phyloP scores from a whole-genome alignment of 2,797 vertebrate genomes.

The Anguilla obscura region DNA sequence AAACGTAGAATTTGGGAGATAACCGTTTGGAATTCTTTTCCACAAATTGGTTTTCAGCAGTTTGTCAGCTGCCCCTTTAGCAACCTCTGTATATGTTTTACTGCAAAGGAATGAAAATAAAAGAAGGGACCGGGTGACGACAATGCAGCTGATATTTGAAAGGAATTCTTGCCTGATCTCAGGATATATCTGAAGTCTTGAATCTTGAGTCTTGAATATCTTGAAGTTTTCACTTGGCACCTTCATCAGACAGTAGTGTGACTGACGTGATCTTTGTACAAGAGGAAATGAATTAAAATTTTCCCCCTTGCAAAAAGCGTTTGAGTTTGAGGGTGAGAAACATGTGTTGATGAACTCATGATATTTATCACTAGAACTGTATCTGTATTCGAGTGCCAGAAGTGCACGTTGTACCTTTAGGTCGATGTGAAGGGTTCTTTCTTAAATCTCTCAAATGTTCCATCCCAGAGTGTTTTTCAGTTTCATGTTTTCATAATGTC shows the following conservation, averaged over 20 bases:
- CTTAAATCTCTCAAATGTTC: not conserved
- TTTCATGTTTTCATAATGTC: slow-evolving; percentile 17
- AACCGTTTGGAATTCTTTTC: not conserved
- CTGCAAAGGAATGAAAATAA: not conserved
- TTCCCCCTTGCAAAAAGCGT: not conserved
- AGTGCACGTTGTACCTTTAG: not conserved
- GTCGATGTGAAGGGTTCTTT: not conserved
- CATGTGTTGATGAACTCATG: not conserved
- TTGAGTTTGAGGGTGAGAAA: not conserved
- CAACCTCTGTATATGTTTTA: not conserved
- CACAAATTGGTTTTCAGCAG: not conserved
- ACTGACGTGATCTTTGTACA: not conserved
- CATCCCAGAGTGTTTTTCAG: slow-evolving; percentile 2
- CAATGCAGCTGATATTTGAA: not conserved
- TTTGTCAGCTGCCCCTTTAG: not conserved
- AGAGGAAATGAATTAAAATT: not conserved
- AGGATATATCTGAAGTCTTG: not conserved
- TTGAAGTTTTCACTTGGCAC: not conserved
- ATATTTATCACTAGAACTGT: not conserved
- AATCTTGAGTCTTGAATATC: not conserved
- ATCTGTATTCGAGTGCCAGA: not conserved
- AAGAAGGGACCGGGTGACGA: not conserved
- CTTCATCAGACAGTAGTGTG: not conserved
- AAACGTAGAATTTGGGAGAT: not conserved
- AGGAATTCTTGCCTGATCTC: not conserved